Percentiles rank a stretch among this genome's conserved stretches.
Evolutionary conservation across 2,797 vertebrate genomes (phyloP).

Genomic region (Microcaecilia unicolor): DNA sequence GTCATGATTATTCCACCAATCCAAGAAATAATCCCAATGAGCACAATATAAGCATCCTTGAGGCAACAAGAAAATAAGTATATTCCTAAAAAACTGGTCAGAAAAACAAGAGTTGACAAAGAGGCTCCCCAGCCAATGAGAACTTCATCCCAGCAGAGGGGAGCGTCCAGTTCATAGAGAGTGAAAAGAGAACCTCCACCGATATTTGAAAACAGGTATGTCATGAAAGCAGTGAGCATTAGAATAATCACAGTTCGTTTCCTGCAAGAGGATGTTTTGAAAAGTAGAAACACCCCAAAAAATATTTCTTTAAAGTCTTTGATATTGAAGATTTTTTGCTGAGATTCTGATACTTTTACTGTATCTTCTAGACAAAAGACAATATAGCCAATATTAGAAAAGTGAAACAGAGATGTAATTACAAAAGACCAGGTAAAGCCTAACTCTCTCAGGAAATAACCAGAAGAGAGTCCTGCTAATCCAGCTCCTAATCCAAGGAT

Average conservation of each 20-base stretch:
- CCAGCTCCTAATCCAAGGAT: slow-evolving; percentile 78
- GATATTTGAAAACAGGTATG: slow-evolving; percentile 54
- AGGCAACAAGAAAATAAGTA: slow-evolving; percentile 65
- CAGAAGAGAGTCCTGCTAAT: slow-evolving; percentile 70
- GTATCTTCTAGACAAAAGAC: slow-evolving; percentile 73
- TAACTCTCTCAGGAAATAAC: slow-evolving; percentile 73
- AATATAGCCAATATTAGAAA: slow-evolving; percentile 66
- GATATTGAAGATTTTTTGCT: slow-evolving; percentile 20
- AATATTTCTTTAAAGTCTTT: slow-evolving; percentile 54
- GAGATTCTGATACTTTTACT: slow-evolving; percentile 20
- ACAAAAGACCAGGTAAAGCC: slow-evolving; percentile 84
- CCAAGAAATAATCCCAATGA: slow-evolving; percentile 77
- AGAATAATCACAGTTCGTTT: slow-evolving; percentile 52
- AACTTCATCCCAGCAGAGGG: slow-evolving; percentile 88
- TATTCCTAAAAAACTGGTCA: slow-evolving; percentile 78
- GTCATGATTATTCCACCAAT: slow-evolving; percentile 56
- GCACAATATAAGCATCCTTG: slow-evolving; percentile 63
- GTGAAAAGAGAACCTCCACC: slow-evolving; percentile 65
- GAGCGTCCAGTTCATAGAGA: slow-evolving; percentile 79
- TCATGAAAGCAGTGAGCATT: slow-evolving; percentile 63
- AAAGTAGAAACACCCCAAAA: slow-evolving; percentile 64
- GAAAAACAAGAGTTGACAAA: slow-evolving; percentile 61
- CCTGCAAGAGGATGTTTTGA: slow-evolving; percentile 46
- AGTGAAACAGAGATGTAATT: slow-evolving; percentile 48
- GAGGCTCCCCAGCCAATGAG: slow-evolving; percentile 86